Base-by-base conservation (phyloP, 2,888 invertebrate genomes). In the Teleogryllus oceanicus region DNA sequence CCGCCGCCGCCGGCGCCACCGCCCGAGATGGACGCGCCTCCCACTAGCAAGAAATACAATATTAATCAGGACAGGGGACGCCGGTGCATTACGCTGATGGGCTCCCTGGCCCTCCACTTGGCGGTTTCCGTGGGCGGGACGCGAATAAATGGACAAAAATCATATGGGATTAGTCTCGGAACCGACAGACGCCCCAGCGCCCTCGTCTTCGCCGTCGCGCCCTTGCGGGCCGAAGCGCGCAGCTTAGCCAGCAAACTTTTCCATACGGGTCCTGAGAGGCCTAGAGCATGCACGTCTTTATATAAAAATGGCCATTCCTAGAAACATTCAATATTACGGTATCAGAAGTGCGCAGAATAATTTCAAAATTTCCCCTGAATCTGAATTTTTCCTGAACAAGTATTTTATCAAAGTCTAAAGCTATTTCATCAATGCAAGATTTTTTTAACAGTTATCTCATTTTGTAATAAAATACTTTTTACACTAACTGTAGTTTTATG, bases 121-220 rank as follows among this genome's bases (percentile, higher is more conserved):
- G 20, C 74, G 24, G 50, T 76, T 79, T 51, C 74, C 78, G 74
- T 74, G 74, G 20, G 74, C 74, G 74, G 12, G 74, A 74, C 76
- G 79, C 62, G 49, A 79, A 76, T 76, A 79, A 79, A 79, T 79
- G 79, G 81, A 78, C 81, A 80, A 78, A 78, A 81, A 81, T 81
- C 81, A 81, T 81, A 81, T 80, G 81, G 81, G 76, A 81, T 80
- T 80, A 81, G 80, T 79, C 49, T 20, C 49, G 79, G 79, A 50
- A 79, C 49, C 79, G 62, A 62, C 62, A 62, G 62, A 16, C 16
- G 37, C 37, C 37, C 37, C 37, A 37, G 37, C 37, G 37, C 37
- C 37, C 37, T 37, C 62, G 62, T n/a, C 62, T 62, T 62, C 62
- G 62, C 62, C 16, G n/a, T n/a, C 16, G 62, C n/a, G 62, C 13